Base-by-base conservation (phyloP, 2,113 vertebrate species). In the Aramus guarauna region DNA sequence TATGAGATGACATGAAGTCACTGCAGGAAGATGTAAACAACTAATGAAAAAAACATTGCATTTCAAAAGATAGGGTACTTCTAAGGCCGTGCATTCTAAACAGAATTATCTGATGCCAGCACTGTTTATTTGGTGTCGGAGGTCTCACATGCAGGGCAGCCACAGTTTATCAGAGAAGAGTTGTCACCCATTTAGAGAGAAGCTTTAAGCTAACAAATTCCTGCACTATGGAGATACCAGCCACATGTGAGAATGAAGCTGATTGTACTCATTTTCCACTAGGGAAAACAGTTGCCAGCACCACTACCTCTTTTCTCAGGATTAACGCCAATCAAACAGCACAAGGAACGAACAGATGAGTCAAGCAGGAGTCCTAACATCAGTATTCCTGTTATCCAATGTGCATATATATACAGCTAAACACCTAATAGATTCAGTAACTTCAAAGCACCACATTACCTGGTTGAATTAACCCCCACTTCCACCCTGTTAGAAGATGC, bases 101-200 rank as follows among this genome's bases (percentile, higher is more conserved):
- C 89, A 97, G 82, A 94, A 95, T 97, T 96, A 97, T 97, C 96
- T 96, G 96, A 96, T 82, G 34, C 76, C 85, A 95, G 77, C 63
- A 60, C 37, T 96, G 96, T 97, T 98, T 97, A 90, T 97, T 97
- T 96, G 96, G 95, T 94, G 91, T 97, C 89, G 86, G 92, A 97
- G 85, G 91, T 53, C 93, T 95, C 96, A 89, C 93, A 93, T 91
- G 95, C 59, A 82, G 82, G 84, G 93, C 77, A 97, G 81, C 86
- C 94, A 95, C 76, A 77, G 95, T 80, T 98, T 97, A 96, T 97
- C 97, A 96, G 72, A 96, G 97, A 93, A 91, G 56, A 97, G 73
- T 83, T 88, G 73, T 86, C 78, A 79, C 97, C 72, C 52, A 69
- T 89, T 92, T 78, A 96, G 67, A 96, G 39, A 85, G 55, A 95